These are phyloP conservation scores for Trichopria drosophilae DNA, from an alignment of 2,888 invertebrate species.

Conservation along the genomic window DNA sequence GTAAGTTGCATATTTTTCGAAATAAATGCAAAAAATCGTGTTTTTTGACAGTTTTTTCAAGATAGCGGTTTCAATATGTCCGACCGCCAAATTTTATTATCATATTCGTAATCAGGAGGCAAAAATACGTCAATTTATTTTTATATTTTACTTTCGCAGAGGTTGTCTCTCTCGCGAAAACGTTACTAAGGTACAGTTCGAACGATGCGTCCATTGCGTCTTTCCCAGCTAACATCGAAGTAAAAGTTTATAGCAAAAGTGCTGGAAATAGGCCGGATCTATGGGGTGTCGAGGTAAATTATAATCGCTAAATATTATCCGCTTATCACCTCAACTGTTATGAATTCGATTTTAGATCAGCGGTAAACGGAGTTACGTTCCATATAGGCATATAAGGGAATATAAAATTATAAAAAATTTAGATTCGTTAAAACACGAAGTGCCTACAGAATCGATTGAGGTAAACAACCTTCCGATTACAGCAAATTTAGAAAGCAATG, in stretches of 20 bases:
- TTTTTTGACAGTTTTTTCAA: too few relatives aligned
- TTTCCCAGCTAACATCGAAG: conserved; percentile 63
- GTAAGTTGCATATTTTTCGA: too few relatives aligned
- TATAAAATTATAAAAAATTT: conserved; percentile 60
- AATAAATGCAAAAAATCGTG: too few relatives aligned
- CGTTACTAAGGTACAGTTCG: conserved; percentile 64
- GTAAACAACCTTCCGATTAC: conserved; percentile 3
- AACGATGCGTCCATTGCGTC: conserved; percentile 65
- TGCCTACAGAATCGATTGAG: conserved; percentile 62
- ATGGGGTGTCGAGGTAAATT: conserved; percentile 68
- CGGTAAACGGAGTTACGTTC: conserved; percentile 71
- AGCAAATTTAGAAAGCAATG: background rate
- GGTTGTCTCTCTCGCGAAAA: conserved; percentile 67
- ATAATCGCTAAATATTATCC: background rate
- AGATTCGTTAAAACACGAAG: conserved; percentile 50
- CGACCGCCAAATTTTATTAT: too few relatives aligned
- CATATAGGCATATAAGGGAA: conserved; percentile 65
- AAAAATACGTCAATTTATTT: conserved; percentile 42
- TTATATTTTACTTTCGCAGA: conserved; percentile 57
- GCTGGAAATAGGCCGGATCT: conserved; percentile 65
- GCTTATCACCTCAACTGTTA: background rate
- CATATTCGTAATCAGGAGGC: too few relatives aligned
- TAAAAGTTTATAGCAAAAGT: conserved; percentile 71
- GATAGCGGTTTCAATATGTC: too few relatives aligned
- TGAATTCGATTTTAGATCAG: conserved; percentile 59